Conservation (phyloP, 1,140 invertebrate species). For the Conus ventricosus region DNA sequence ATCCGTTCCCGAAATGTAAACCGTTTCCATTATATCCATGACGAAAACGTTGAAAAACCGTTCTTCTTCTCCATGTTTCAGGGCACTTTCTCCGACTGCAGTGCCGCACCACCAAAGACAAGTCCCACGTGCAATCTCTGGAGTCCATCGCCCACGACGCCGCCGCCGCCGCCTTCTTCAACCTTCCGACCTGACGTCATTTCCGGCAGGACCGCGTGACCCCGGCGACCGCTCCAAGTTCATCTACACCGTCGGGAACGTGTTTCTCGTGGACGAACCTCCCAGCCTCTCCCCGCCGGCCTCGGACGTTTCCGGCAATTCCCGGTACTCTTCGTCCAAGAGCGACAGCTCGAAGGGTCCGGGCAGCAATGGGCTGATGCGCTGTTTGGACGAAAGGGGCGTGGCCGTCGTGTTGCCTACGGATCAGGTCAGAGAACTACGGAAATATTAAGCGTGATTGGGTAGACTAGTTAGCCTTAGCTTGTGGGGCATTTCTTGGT, state of each 20-base stretch:
- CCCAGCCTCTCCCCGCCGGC: background rate
- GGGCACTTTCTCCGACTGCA: constrained; percentile 48
- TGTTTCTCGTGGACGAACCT: constrained; percentile 48
- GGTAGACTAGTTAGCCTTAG: too few relatives aligned
- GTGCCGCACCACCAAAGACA: constrained; percentile 48
- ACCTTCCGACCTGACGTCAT: constrained; percentile 50
- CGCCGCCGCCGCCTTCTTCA: constrained; percentile 46
- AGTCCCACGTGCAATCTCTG: constrained; percentile 36
- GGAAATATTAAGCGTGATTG: too few relatives aligned
- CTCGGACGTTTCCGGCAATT: too few relatives aligned
- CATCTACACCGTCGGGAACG: constrained; percentile 50
- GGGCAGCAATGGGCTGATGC: constrained; percentile 28
- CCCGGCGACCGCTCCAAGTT: constrained; percentile 39
- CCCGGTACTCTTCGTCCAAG: too few relatives aligned
- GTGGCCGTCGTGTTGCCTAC: constrained; percentile 30
- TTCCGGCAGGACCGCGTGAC: constrained; percentile 29
- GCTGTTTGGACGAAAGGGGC: constrained; percentile 52
- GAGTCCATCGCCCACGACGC: constrained; percentile 37
- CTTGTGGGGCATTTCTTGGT: too few relatives aligned
- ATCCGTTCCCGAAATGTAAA: too few relatives aligned
- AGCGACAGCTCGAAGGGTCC: too few relatives aligned
- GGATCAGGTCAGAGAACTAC: constrained; percentile 38
- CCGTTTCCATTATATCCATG: too few relatives aligned
- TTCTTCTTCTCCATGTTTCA: background rate
- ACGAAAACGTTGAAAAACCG: background rate